Percentiles rank a stretch among this genome's conserved stretches.
Conservation (phyloP, 2,888 invertebrate species). For the Campoplex nolae region DNA sequence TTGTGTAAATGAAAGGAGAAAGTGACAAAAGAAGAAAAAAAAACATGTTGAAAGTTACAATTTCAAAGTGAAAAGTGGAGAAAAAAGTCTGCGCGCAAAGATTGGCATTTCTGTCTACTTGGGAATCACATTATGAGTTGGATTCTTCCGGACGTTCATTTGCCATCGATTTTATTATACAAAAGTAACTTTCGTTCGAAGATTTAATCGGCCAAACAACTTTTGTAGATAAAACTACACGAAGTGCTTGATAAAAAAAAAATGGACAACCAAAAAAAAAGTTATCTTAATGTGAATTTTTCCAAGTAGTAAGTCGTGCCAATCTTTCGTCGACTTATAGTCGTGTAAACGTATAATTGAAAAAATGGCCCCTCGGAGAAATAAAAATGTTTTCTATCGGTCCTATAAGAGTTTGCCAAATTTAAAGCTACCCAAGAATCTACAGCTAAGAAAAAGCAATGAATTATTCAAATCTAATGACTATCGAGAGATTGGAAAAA, state of each 20-base stretch:
- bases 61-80: slow-evolving; percentile 43
- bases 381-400: slow-evolving; percentile 79
- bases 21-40: background rate
- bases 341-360: slow-evolving; percentile 57
- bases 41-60: slow-evolving; percentile 77
- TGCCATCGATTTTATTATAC: background rate
- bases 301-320: background rate
- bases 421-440: slow-evolving; percentile 70
- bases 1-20: slow-evolving; percentile 54
- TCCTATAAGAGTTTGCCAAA: slow-evolving; percentile 81
- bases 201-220: background rate
- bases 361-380: slow-evolving; percentile 65
- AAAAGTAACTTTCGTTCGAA: background rate
- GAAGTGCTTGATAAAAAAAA: background rate
- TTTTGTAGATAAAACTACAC: background rate
- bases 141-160: background rate
- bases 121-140: background rate
- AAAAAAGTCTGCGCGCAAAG: background rate
- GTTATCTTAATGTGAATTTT: background rate
- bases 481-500: slow-evolving; percentile 36
- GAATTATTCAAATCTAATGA: slow-evolving; percentile 15
- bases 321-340: slow-evolving; percentile 19
- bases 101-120: background rate
- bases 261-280: background rate
- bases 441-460: slow-evolving; percentile 7